Percentiles rank a stretch among this genome's conserved stretches.
Conservation (phyloP, 2,888 invertebrate species). For the Tenthredo scrophulariae region DNA sequence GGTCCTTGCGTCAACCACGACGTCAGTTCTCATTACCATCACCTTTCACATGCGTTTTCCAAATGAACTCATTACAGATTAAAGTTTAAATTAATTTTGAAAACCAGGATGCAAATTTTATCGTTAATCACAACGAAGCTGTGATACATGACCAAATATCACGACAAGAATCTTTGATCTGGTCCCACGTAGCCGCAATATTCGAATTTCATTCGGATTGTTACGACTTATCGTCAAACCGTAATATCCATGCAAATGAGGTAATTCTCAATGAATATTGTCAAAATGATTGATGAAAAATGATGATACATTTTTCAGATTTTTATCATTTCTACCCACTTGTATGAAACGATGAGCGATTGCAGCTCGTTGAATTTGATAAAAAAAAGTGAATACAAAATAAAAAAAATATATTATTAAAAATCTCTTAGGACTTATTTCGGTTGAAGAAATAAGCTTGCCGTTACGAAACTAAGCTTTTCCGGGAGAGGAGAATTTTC, state of each 20-base stretch:
- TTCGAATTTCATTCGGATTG: not conserved
- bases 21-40: not conserved
- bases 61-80: not conserved
- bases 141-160: not conserved
- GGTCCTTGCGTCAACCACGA: not conserved
- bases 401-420: not conserved
- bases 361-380: not conserved
- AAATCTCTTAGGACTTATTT: not conserved
- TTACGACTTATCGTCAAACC: not conserved
- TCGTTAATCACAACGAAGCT: not conserved
- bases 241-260: not conserved
- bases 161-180: not conserved
- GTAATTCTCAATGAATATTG: not conserved
- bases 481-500: slow-evolving; percentile 15
- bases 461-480: slow-evolving; percentile 11
- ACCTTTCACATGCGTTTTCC: not conserved
- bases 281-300: not conserved
- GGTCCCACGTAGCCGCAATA: not conserved
- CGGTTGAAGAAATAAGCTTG: not conserved
- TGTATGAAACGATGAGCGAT: not conserved
- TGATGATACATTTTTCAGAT: not conserved
- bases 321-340: not conserved
- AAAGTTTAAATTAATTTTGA: not conserved
- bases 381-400: not conserved
- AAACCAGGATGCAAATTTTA: not conserved